phyloP scores from a whole-genome alignment of 2,797 vertebrate species.

The Taeniopygia guttata region DNA sequence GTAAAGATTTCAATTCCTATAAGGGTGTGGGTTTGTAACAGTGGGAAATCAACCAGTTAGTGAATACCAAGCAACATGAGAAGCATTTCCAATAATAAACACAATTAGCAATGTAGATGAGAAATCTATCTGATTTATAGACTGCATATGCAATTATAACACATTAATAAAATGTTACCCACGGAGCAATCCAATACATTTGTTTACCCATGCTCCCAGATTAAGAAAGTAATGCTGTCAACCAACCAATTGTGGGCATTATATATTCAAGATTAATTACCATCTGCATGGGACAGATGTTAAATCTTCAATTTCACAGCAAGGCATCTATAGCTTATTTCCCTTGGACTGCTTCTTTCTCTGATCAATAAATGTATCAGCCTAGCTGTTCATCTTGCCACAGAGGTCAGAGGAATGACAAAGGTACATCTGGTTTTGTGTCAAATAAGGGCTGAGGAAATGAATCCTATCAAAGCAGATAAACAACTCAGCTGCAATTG shows the following conservation, averaged over 20 bases:
- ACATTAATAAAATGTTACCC: constrained; percentile 63
- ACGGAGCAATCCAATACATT: constrained; percentile 36
- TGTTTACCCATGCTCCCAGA: constrained; percentile 46
- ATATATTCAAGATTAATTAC: constrained; percentile 71
- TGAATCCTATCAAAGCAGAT: constrained; percentile 63
- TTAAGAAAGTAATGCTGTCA: constrained; percentile 53
- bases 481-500: constrained; percentile 42
- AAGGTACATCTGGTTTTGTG: constrained; percentile 70
- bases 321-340: constrained; percentile 62
- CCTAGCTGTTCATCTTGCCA: constrained; percentile 70
- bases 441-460: constrained; percentile 67
- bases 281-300: constrained; percentile 71
- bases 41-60: constrained; percentile 50
- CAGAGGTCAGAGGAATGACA: constrained; percentile 70
- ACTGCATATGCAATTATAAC: constrained; percentile 47
- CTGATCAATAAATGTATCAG: constrained; percentile 73
- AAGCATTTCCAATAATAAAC: constrained; percentile 62
- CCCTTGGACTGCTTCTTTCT: constrained; percentile 54
- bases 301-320: constrained; percentile 66
- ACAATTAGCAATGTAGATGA: constrained; percentile 48
- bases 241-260: constrained; percentile 42
- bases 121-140: constrained; percentile 62
- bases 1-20: constrained; percentile 4
- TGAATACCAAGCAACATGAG: constrained; percentile 50
- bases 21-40: background rate